phyloP scores from a whole-genome alignment of 2,888 invertebrate genomes.

The Agrenia bidenticulata region DNA sequence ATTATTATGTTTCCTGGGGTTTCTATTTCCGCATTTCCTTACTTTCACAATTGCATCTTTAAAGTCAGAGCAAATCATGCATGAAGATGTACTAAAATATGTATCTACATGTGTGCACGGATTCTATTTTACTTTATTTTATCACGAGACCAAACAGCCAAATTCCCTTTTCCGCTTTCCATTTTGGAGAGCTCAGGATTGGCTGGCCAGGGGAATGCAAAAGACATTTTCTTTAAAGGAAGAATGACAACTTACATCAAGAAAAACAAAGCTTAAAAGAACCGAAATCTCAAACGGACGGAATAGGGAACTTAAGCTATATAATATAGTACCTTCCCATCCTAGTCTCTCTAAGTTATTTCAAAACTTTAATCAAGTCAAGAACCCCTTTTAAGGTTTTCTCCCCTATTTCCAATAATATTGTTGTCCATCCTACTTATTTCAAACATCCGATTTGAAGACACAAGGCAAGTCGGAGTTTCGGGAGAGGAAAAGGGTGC shows the following conservation, averaged over 20 bases:
- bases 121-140: constrained; percentile 1
- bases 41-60: constrained; percentile 1
- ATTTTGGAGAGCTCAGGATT: not conserved
- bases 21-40: constrained; percentile 26
- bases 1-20: constrained; percentile 16
- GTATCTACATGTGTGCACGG: too few relatives aligned
- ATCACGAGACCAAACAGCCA: not conserved
- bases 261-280: not conserved
- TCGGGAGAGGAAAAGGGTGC: not conserved
- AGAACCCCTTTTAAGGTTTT: too few relatives aligned
- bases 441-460: not conserved
- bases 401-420: too few relatives aligned
- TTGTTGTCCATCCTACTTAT: too few relatives aligned
- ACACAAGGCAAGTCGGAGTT: not conserved
- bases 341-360: too few relatives aligned
- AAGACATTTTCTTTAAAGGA: not conserved
- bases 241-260: constrained; percentile 9
- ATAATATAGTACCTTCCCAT: too few relatives aligned
- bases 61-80: not conserved
- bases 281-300: too few relatives aligned
- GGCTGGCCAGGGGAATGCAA: not conserved
- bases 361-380: too few relatives aligned
- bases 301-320: too few relatives aligned
- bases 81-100: not conserved
- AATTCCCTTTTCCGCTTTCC: constrained; percentile 6